phyloP scores from a whole-genome alignment of 2,113 vertebrate species.

The Cyphomyrus discorhynchus region DNA sequence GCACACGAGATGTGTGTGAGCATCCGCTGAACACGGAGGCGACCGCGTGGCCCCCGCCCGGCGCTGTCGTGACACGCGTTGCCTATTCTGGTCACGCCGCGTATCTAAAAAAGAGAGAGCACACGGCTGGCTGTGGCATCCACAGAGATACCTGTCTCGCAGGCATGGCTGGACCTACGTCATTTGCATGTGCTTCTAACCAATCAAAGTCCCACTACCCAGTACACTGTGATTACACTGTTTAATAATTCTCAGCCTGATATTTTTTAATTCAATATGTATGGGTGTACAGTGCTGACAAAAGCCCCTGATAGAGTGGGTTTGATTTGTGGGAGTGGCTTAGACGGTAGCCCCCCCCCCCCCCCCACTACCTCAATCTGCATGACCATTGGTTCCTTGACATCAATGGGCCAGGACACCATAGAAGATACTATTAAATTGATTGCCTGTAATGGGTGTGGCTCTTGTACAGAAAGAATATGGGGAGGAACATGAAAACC shows the following conservation, averaged over 20 bases:
- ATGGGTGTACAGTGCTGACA: not conserved
- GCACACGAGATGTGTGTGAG: not conserved
- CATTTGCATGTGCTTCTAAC: conserved; percentile 42
- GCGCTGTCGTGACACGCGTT: not conserved
- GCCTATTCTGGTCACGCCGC: not conserved
- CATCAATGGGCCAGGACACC: not conserved
- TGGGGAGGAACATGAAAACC: not conserved
- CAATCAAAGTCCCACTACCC: conserved; percentile 47
- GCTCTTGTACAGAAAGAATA: not conserved
- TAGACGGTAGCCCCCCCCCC: not conserved
- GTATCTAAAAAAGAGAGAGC: not conserved
- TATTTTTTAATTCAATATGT: conserved; percentile 33
- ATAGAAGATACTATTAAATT: not conserved
- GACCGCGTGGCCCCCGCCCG: not conserved
- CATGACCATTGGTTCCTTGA: not conserved
- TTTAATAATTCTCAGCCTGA: conserved; percentile 50
- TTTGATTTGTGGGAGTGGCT: not conserved
- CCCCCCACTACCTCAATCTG: not conserved
- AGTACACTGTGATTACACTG: conserved; percentile 41
- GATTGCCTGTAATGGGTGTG: not conserved
- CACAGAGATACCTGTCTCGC: not conserved
- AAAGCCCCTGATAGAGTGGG: not conserved
- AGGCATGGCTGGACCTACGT: not conserved
- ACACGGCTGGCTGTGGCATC: not conserved
- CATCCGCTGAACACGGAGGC: not conserved